Evolutionary conservation across 2,113 vertebrate genomes (phyloP).

Genomic region (Caloenas nicobarica): DNA sequence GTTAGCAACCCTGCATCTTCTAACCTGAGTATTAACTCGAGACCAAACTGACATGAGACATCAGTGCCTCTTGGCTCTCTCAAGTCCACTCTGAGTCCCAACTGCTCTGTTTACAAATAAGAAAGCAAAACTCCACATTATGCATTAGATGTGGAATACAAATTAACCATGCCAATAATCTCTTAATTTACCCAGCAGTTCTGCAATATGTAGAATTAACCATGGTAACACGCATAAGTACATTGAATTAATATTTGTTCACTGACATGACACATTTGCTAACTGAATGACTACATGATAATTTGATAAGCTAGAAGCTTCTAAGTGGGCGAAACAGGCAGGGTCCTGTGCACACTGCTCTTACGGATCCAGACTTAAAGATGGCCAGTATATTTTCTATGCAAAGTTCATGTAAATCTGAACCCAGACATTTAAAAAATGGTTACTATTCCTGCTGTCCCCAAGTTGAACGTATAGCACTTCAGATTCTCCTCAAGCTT

Average conservation of each 20-base stretch:
- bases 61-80: neutral
- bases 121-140: neutral
- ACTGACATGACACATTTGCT: neutral
- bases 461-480: neutral
- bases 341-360: neutral
- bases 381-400: neutral
- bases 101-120: neutral
- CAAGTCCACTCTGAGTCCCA: neutral
- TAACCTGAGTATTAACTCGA: neutral
- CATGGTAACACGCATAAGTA: neutral
- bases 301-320: neutral
- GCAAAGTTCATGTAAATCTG: neutral
- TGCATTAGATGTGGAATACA: neutral
- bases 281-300: neutral
- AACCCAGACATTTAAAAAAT: neutral
- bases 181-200: neutral
- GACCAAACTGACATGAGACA: neutral
- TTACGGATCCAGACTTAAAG: neutral
- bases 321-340: neutral
- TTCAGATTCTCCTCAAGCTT: neutral
- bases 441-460: neutral
- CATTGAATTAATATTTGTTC: constrained; percentile 16
- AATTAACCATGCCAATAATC: neutral
- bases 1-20: neutral
- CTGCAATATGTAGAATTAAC: neutral